These are phyloP conservation scores for Dryococelus australis DNA, from an alignment of 2,888 invertebrate genomes.

Conservation along the genomic window DNA sequence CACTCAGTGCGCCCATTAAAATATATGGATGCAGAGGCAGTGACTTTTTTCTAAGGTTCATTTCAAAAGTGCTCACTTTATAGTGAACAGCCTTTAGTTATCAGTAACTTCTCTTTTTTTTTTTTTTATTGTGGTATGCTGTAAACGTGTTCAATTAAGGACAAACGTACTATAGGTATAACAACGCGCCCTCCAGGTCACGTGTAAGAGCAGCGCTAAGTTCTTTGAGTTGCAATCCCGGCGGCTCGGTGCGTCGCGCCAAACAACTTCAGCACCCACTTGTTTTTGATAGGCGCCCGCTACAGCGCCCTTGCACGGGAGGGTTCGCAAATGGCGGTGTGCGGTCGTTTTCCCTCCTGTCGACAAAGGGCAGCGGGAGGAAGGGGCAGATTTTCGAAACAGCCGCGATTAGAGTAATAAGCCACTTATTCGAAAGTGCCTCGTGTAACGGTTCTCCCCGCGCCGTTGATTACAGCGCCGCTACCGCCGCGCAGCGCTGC, in stretches of 20 bases:
- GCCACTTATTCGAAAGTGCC: not conserved
- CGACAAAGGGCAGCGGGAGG: not conserved
- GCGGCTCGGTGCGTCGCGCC: not conserved
- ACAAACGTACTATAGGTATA: too few species aligned
- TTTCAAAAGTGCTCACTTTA: too few species aligned
- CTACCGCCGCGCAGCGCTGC: not conserved
- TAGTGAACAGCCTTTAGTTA: too few species aligned
- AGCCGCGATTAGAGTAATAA: conserved; percentile 16
- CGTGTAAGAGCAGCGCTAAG: not conserved
- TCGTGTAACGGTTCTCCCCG: not conserved
- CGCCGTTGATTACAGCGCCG: not conserved
- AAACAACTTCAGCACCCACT: not conserved
- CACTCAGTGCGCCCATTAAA: too few species aligned
- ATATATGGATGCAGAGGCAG: too few species aligned
- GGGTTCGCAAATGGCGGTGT: not conserved
- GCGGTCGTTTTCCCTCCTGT: not conserved
- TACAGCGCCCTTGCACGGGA: not conserved
- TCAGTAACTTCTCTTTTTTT: too few species aligned
- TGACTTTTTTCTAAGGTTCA: too few species aligned
- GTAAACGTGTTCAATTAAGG: too few species aligned
- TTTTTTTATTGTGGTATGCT: too few species aligned
- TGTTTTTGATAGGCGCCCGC: not conserved
- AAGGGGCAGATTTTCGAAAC: conserved; percentile 8
- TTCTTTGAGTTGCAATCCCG: not conserved
- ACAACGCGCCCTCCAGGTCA: not conserved